These are phyloP conservation scores for Mus caroli DNA, from an alignment of 2,797 vertebrate species.

Conservation along the genomic window DNA sequence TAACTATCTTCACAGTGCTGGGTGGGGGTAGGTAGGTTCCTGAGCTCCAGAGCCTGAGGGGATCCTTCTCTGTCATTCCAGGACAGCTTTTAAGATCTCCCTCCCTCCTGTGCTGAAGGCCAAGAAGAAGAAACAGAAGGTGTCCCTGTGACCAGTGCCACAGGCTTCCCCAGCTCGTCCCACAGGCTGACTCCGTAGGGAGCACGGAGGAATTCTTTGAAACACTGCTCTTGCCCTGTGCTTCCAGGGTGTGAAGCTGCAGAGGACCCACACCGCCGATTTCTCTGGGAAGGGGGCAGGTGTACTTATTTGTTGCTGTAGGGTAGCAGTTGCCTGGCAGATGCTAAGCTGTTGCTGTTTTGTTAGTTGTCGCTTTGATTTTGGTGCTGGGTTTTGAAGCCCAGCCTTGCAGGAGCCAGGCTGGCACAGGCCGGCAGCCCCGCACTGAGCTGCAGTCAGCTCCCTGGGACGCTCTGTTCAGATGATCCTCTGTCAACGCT, in stretches of 20 bases:
- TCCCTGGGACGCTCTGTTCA: not conserved
- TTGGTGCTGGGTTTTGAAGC: not conserved
- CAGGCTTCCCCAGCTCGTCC: not conserved
- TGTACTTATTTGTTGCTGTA: not conserved
- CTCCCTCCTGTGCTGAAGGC: slow-evolving; percentile 97
- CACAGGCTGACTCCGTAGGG: not conserved
- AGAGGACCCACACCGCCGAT: not conserved
- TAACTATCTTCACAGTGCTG: slow-evolving; percentile 73
- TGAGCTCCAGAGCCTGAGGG: not conserved
- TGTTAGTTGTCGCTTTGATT: not conserved
- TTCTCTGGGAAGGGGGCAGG: not conserved
- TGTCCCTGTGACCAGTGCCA: slow-evolving; percentile 81
- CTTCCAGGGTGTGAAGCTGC: not conserved
- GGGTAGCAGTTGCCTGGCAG: not conserved
- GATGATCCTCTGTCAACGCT: not conserved
- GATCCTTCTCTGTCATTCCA: slow-evolving; percentile 83
- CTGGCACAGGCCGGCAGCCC: not conserved
- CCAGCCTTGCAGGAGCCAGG: not conserved
- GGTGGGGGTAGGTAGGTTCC: not conserved
- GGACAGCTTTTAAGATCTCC: slow-evolving; percentile 98
- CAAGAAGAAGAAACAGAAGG: slow-evolving; percentile 97
- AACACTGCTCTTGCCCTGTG: not conserved
- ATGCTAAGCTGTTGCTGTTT: not conserved
- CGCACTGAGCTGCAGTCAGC: not conserved
- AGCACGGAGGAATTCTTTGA: not conserved